Conservation (phyloP, 2,113 vertebrate species). For the Melierax canorus region DNA sequence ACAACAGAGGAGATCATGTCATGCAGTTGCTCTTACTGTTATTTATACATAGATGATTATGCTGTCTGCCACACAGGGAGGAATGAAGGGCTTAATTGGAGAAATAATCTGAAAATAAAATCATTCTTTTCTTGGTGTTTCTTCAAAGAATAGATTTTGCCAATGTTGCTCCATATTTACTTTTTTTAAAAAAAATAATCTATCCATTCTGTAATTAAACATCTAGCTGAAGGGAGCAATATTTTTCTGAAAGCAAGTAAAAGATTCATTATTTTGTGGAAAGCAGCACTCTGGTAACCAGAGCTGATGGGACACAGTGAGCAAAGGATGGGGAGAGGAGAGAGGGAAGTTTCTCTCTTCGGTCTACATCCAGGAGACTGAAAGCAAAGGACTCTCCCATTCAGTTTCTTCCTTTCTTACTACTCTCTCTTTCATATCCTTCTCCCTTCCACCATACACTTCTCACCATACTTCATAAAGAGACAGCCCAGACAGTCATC, state of each 20-base stretch:
- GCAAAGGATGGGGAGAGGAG: not conserved
- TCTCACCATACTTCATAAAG: not conserved
- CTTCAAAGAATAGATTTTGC: not conserved
- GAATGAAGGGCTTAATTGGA: not conserved
- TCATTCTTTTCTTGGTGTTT: not conserved
- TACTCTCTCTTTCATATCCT: not conserved
- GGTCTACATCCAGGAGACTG: not conserved
- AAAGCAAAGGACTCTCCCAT: not conserved
- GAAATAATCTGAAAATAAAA: conserved; percentile 6
- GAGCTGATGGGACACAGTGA: not conserved
- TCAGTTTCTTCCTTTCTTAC: not conserved
- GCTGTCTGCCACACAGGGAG: not conserved
- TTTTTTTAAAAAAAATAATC: not conserved
- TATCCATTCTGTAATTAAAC: not conserved
- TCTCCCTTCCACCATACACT: not conserved
- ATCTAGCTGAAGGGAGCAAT: not conserved
- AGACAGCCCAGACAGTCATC: not conserved
- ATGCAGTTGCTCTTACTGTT: not conserved
- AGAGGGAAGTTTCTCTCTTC: not conserved
- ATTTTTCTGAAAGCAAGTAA: not conserved
- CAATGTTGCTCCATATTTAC: not conserved
- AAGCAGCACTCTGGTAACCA: not conserved
- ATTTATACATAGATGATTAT: not conserved
- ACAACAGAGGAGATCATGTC: not conserved
- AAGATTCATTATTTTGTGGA: not conserved